Evolutionary conservation across 1,140 invertebrate genomes (phyloP), one percentile per base, ranked within the genome.

Genomic region (Agraylea sexmaculata): DNA sequence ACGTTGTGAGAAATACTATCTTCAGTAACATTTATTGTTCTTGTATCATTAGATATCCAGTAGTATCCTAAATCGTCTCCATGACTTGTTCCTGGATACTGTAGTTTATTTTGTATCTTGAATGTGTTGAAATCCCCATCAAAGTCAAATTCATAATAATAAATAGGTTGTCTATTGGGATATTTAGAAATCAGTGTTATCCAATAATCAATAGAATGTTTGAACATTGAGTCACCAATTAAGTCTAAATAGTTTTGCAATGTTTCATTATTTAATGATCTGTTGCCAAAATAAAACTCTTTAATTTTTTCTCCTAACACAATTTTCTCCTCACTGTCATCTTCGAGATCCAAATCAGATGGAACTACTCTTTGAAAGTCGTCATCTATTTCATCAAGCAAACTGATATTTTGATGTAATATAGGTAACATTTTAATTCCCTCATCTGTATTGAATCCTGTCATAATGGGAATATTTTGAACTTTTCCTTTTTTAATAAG

Each of bases 331-430:
- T 6, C 5, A 12, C 28, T 21, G 18, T 19, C 12, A 20, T 42
- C 40, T 20, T 42, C 17, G 7, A 35, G 17, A 19, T 12, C 31
- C 13, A 42, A 19, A 42, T 42, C 31, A 3, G 40, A 21, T 3
- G 40, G 40, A 3, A 42, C 40, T n/a, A 35, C 31, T 19, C 30
- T 35, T 21, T 42, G 27, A 29, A 42, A 42, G 35, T 42, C 19
- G 11, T 35, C 18, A 37, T 42, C 23, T 6, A 42, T 22, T 12
- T 34, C 30, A 21, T 37, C 31, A 3, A 37, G 18, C 11, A 29
- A n/a, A n/a, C n/a, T n/a, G n/a, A n/a, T 4, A 5, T 42, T 19
- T n/a, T 34, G n/a, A 4, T 6, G 15, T 10, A 35, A 35, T 15
- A 15, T 35, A 7, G 31, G 22, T 6, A 34, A n/a, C 30, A 42